Evolutionary conservation across 2,888 invertebrate species (phyloP).

Genomic region (Drosophila limbata): DNA sequence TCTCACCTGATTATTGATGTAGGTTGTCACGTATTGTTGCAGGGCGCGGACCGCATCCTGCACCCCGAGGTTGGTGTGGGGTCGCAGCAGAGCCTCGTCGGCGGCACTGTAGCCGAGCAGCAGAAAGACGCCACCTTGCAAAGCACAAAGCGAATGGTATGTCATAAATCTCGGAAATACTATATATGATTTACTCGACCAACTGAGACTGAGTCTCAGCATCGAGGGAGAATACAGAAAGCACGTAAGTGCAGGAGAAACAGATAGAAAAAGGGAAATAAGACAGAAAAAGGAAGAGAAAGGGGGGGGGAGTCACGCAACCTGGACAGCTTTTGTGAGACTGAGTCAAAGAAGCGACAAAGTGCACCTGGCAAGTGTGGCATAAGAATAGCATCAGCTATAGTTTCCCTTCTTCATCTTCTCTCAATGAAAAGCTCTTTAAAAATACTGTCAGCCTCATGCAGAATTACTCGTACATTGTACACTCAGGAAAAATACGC

Average conservation of each 20-base stretch:
- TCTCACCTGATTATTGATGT: slow-evolving; percentile 90
- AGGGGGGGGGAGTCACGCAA: slow-evolving; percentile 26
- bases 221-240: slow-evolving; percentile 10
- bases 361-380: slow-evolving; percentile 36
- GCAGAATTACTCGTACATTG: slow-evolving; percentile 17
- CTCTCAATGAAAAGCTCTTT: slow-evolving; percentile 26
- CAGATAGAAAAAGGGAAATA: not conserved
- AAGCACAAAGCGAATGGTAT: slow-evolving; percentile 34
- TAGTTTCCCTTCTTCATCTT: not conserved
- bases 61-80: slow-evolving; percentile 93
- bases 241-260: slow-evolving; percentile 30
- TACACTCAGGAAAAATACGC: not conserved
- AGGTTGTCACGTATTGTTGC: slow-evolving; percentile 91
- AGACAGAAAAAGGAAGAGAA: not conserved
- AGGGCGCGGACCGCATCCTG: slow-evolving; percentile 93
- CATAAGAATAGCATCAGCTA: slow-evolving; percentile 29
- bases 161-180: slow-evolving; percentile 66
- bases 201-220: slow-evolving; percentile 19
- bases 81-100: slow-evolving; percentile 93
- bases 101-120: slow-evolving; percentile 95
- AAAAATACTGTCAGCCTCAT: slow-evolving; percentile 31
- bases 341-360: slow-evolving; percentile 41
- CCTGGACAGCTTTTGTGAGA: slow-evolving; percentile 39
- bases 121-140: slow-evolving; percentile 92
- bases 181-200: slow-evolving; percentile 61